Base-by-base conservation (phyloP, 2,888 invertebrate genomes). In the Incurvaria masculella region DNA sequence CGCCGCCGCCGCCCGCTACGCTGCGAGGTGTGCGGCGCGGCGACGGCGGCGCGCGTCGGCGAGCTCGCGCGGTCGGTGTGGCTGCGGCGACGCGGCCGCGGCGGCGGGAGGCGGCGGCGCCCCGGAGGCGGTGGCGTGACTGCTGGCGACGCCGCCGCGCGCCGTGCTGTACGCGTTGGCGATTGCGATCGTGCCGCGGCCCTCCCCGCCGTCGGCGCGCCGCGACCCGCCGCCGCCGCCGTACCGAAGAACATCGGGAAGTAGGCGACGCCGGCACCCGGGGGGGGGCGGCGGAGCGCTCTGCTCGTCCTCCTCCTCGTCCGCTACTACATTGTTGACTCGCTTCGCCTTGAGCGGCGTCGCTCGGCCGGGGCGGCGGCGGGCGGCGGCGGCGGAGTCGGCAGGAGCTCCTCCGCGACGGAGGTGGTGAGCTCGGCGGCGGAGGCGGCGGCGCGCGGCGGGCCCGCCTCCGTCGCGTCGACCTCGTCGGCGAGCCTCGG, bases 91-190 rank as follows among this genome's bases (percentile, higher is more conserved):
- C n/a, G n/a, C n/a, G n/a, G n/a, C n/a, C n/a, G n/a, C n/a, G n/a
- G n/a, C n/a, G n/a, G n/a, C n/a, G n/a, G n/a, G n/a, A n/a, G n/a
- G n/a, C 67, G 1, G 84, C 81, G 43, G 81, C 43, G 81, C 81
- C 3, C 87, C 87, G 59, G 86, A 88, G 1, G 87, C 85, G 1
- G 87, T 87, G 1, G 88, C 88, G 54, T 88, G 86, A 54, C 87
- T 87, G 49, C 82, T 85, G 11, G 88, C 88, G 2, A 87, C 83
- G 1, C 88, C 88, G 2, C 87, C 85, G 53, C 82, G 81, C 2
- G 85, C 84, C 1, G 87, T 87, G 60, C 87, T 87, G 62, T 84
- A 88, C 49, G 87, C 85, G 60, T 88, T 88, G 21, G 88, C 88
- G 17, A 88, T 81, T 2, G 88, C 88, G 0, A 85, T 86, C 11